Evolutionary conservation across 2,113 vertebrate genomes (phyloP).

Genomic region (Toxostoma redivivum): DNA sequence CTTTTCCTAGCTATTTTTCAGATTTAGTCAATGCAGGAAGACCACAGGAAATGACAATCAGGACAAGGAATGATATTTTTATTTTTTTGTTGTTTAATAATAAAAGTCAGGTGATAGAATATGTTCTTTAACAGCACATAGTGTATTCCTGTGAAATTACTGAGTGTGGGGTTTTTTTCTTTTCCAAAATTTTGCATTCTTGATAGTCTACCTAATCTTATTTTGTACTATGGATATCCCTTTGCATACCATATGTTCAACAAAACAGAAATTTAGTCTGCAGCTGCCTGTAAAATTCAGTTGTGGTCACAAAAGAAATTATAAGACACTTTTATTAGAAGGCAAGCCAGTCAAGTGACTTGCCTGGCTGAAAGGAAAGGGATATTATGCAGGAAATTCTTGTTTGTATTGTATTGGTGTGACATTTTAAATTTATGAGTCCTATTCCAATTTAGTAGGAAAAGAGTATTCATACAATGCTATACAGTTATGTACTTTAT

Average conservation of each 20-base stretch:
- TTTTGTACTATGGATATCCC: not conserved
- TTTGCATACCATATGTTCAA: conserved; percentile 21
- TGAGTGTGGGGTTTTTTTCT: not conserved
- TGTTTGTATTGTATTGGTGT: conserved; percentile 20
- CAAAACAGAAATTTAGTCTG: conserved; percentile 19
- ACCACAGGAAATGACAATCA: conserved; percentile 31
- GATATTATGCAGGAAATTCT: conserved; percentile 51
- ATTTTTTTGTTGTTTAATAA: conserved; percentile 26
- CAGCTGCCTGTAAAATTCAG: conserved; percentile 35
- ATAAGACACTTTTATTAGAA: conserved; percentile 41
- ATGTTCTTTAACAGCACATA: not conserved
- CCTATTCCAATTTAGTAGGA: conserved; percentile 29
- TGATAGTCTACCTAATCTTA: not conserved
- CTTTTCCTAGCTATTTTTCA: conserved; percentile 67
- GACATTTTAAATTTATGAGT: conserved; percentile 38
- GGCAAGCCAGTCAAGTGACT: conserved; percentile 24
- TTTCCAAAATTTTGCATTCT: conserved; percentile 18
- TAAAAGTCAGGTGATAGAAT: not conserved
- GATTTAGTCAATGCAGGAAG: conserved; percentile 48
- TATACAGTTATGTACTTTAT: conserved; percentile 6
- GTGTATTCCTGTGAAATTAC: not conserved
- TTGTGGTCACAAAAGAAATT: conserved; percentile 18
- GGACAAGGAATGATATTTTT: conserved; percentile 55
- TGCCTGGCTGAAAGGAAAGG: conserved; percentile 46
- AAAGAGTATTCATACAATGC: conserved; percentile 19